phyloP scores from a whole-genome alignment of 2,888 invertebrate genomes.

The Rapana venosa region DNA sequence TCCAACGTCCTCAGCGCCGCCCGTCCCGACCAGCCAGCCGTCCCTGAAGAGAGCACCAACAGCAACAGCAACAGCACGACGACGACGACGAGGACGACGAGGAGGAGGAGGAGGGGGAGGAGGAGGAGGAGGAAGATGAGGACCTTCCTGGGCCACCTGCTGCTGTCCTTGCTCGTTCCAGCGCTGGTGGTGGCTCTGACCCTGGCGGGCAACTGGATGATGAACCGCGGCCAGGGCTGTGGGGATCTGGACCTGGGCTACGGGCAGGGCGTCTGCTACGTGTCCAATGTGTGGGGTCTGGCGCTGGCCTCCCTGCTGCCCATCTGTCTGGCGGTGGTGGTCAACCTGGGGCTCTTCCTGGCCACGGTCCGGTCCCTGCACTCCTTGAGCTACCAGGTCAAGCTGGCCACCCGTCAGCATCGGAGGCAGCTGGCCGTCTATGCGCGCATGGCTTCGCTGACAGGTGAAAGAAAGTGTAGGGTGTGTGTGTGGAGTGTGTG shows the following conservation, averaged over 20 bases:
- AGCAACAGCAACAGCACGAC: background rate
- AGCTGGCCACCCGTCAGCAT: background rate
- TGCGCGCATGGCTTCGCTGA: slow-evolving; percentile 14
- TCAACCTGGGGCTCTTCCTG: slow-evolving; percentile 27
- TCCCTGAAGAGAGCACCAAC: background rate
- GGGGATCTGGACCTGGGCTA: slow-evolving; percentile 19
- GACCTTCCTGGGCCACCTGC: background rate
- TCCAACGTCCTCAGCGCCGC: slow-evolving; percentile 8
- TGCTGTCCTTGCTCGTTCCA: slow-evolving; percentile 14
- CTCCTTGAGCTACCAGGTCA: background rate
- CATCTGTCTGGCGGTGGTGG: slow-evolving; percentile 13
- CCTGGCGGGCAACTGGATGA: background rate
- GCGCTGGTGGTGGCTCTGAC: slow-evolving; percentile 12
- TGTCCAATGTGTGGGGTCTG: slow-evolving; percentile 34
- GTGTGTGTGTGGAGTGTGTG: no score
- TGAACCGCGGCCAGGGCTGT: background rate
- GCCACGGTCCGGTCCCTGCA: background rate
- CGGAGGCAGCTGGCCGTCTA: background rate
- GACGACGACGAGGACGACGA: no score
- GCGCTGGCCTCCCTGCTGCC: slow-evolving; percentile 10
- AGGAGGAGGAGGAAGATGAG: no score
- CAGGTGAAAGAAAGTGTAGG: background rate
- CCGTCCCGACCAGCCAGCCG: background rate
- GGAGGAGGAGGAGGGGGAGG: no score
- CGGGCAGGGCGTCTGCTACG: background rate